Evolutionary conservation across 1,140 invertebrate species (phyloP).

Genomic region (Temnothorax longispinosus): DNA sequence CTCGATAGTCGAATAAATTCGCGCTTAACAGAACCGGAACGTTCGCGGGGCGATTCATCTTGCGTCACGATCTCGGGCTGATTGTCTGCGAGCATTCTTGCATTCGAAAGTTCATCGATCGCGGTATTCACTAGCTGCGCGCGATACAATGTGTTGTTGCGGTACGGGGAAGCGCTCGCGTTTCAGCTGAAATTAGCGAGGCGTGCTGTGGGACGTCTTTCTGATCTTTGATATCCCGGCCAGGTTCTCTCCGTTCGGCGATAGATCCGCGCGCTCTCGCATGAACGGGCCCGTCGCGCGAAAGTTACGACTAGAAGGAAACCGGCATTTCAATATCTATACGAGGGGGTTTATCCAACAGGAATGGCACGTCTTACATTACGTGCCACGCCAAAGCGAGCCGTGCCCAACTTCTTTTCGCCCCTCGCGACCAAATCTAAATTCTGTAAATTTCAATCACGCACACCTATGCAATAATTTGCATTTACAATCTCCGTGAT

Average conservation of each 20-base stretch:
- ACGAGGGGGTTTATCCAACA: neutral
- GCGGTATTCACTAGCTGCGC: slow-evolving; percentile 46
- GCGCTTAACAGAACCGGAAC: slow-evolving; percentile 37
- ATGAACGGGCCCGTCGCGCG: slow-evolving; percentile 19
- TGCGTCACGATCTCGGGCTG: slow-evolving; percentile 42
- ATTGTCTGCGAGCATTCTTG: slow-evolving; percentile 52
- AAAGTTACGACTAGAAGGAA: slow-evolving; percentile 44
- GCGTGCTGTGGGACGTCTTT: slow-evolving; percentile 57
- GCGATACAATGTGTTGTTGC: slow-evolving; percentile 23
- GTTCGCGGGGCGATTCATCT: slow-evolving; percentile 40
- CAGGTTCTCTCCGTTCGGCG: slow-evolving; percentile 31
- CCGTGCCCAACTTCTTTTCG: neutral
- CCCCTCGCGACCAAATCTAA: neutral
- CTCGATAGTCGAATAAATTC: slow-evolving; percentile 55
- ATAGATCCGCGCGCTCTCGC: slow-evolving; percentile 16
- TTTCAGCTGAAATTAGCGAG: slow-evolving; percentile 68
- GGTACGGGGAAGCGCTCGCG: slow-evolving; percentile 33
- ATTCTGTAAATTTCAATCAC: neutral
- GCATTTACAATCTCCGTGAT: too few relatives aligned
- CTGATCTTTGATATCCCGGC: slow-evolving; percentile 68
- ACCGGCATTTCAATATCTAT: slow-evolving; percentile 21
- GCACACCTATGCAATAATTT: neutral
- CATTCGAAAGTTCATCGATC: slow-evolving; percentile 61
- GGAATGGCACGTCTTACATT: slow-evolving; percentile 19
- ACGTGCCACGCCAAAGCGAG: neutral